Conservation (phyloP, 2,113 vertebrate species). For the Rhagologus leucostigma region DNA sequence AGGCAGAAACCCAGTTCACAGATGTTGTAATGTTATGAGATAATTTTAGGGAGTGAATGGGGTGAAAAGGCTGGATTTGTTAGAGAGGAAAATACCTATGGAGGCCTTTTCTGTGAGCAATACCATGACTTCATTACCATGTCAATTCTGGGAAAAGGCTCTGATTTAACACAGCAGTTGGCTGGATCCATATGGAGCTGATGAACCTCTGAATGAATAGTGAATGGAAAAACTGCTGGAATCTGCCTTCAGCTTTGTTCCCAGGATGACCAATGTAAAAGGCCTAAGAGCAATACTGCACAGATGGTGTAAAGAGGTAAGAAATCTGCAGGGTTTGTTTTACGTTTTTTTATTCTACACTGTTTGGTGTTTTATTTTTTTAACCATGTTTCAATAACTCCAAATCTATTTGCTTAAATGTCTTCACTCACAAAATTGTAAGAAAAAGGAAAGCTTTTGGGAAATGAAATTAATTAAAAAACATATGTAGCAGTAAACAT, state of each 20-base stretch:
- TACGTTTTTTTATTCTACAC: conserved; percentile 26
- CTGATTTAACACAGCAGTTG: conserved; percentile 88
- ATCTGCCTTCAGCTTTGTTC: conserved; percentile 95
- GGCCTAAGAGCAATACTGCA: conserved; percentile 77
- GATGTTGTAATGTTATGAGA: conserved; percentile 82
- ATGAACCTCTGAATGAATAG: conserved; percentile 91
- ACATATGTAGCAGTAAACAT: not conserved
- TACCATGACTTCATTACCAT: conserved; percentile 91
- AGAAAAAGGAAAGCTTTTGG: not conserved
- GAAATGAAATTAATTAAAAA: not conserved
- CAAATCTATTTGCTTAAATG: not conserved
- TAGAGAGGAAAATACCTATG: conserved; percentile 75
- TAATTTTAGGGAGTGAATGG: conserved; percentile 77
- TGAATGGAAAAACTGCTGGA: conserved; percentile 94
- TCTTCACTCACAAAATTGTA: not conserved
- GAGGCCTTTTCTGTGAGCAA: conserved; percentile 73
- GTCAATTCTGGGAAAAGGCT: conserved; percentile 86
- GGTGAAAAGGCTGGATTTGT: conserved; percentile 79
- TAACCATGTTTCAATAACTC: not conserved
- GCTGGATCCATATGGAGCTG: conserved; percentile 88
- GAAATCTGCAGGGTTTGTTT: conserved; percentile 60
- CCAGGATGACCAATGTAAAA: conserved; percentile 89
- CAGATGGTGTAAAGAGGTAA: conserved; percentile 89
- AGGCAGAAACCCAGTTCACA: conserved; percentile 74
- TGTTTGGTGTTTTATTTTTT: not conserved